Percentiles rank a stretch among this genome's conserved stretches.
Conservation (phyloP, 1,140 invertebrate genomes). For the Calephelis virginiensis region DNA sequence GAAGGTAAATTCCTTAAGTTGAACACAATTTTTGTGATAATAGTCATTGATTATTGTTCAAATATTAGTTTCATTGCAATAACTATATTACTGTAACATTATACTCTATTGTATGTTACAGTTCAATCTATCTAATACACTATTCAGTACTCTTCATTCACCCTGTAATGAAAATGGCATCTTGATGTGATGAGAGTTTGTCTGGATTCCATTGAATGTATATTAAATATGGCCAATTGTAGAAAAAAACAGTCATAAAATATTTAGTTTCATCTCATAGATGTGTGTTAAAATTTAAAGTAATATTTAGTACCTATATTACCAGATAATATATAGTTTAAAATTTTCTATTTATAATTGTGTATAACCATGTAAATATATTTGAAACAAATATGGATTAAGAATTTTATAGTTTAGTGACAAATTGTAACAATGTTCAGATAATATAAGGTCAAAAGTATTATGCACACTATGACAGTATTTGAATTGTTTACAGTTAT, state of each 20-base stretch:
- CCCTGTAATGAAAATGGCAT: too few relatives aligned
- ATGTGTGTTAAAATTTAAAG: slow-evolving; percentile 28
- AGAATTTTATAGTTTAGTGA: slow-evolving; percentile 3
- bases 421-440: background rate
- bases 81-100: background rate
- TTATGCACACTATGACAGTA: slow-evolving; percentile 29
- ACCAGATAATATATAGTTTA: slow-evolving; percentile 30
- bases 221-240: slow-evolving; percentile 1
- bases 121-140: background rate
- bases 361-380: slow-evolving; percentile 63
- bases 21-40: slow-evolving; percentile 3
- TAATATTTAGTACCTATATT: slow-evolving; percentile 28
- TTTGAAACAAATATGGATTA: slow-evolving; percentile 27
- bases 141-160: too few relatives aligned
- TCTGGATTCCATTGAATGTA: background rate
- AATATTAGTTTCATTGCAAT: background rate
- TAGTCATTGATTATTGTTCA: slow-evolving; percentile 2
- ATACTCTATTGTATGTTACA: background rate
- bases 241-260: background rate
- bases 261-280: background rate
- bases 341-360: slow-evolving; percentile 30
- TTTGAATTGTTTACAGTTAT: slow-evolving; percentile 28
- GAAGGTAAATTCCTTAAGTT: too few relatives aligned
- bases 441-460: slow-evolving; percentile 13
- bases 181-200: too few relatives aligned